Evolutionary conservation across 2,113 vertebrate species (phyloP).

Genomic region (Dasypus novemcinctus): DNA sequence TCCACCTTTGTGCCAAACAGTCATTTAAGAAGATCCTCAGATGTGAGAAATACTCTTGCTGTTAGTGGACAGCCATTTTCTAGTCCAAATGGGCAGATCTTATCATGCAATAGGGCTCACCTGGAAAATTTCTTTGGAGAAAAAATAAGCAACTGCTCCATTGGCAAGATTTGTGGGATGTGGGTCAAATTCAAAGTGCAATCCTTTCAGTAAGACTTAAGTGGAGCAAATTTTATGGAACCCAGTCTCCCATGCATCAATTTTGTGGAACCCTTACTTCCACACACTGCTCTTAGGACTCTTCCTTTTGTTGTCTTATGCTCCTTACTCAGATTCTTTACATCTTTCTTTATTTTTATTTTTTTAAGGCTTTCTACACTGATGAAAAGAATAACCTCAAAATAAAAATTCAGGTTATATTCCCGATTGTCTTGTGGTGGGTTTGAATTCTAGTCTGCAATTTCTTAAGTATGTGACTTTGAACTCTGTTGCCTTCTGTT

Average conservation of each 20-base stretch:
- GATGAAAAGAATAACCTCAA: neutral
- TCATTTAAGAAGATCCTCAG: neutral
- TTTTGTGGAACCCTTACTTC: too few relatives aligned
- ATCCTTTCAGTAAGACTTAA: neutral
- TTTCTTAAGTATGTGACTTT: neutral
- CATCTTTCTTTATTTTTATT: neutral
- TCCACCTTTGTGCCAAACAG: neutral
- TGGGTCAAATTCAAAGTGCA: neutral
- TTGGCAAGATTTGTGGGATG: neutral
- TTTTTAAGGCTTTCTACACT: neutral
- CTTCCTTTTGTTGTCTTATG: rapidly evolving
- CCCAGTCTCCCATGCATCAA: neutral
- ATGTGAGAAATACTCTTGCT: neutral
- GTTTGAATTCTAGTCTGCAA: neutral
- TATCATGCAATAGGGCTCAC: neutral
- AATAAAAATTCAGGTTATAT: neutral
- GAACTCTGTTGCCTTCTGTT: neutral
- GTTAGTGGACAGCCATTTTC: neutral
- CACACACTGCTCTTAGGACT: neutral
- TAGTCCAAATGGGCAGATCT: too few relatives aligned
- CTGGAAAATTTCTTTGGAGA: neutral
- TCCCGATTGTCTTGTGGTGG: too few relatives aligned
- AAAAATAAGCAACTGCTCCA: neutral
- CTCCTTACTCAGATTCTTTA: neutral
- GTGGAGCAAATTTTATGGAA: neutral